phyloP scores from a whole-genome alignment of 1,140 invertebrate species.

The Ptiloglossa arizonensis region DNA sequence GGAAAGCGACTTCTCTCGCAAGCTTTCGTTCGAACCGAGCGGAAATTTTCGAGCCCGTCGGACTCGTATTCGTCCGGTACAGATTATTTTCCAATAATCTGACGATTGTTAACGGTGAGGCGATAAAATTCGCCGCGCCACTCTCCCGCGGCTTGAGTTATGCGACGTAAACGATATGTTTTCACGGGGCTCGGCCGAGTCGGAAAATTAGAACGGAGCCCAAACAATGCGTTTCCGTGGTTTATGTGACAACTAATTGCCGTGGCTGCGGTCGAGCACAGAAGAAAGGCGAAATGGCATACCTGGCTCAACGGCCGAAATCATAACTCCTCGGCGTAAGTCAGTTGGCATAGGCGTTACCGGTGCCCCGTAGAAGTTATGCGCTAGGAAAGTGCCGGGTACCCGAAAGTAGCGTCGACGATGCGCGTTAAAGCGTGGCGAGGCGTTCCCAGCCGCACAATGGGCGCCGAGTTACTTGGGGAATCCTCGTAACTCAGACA shows the following conservation, averaged over 20 bases:
- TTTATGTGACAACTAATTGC: conserved; percentile 78
- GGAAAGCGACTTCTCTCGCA: conserved; percentile 2
- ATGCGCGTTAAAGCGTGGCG: conserved; percentile 56
- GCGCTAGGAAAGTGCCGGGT: conserved; percentile 58
- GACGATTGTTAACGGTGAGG: conserved; percentile 33
- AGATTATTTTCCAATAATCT: conserved; percentile 56
- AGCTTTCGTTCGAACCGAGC: too few species aligned
- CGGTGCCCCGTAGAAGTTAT: conserved; percentile 62
- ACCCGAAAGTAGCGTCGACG: conserved; percentile 10
- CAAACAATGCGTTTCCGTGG: conserved; percentile 67
- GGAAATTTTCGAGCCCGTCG: conserved; percentile 12
- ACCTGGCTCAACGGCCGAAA: conserved; percentile 53
- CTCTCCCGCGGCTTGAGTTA: conserved; percentile 53
- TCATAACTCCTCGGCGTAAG: conserved; percentile 64
- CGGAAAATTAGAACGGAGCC: conserved; percentile 61
- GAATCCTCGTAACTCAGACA: conserved; percentile 51
- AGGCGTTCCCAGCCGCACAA: conserved; percentile 63
- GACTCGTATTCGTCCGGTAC: conserved; percentile 44
- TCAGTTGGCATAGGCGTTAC: conserved; percentile 66
- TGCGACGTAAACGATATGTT: conserved; percentile 69
- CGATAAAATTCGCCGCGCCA: conserved; percentile 21
- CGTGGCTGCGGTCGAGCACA: conserved; percentile 21
- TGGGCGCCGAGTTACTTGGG: conserved; percentile 21
- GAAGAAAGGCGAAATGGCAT: conserved; percentile 34
- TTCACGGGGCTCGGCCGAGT: conserved; percentile 43